A percentile compares a stretch with the other conserved stretches of the same genome.
Evolutionary conservation across 2,888 invertebrate species (phyloP).

Genomic region (Cerceris rybyensis): DNA sequence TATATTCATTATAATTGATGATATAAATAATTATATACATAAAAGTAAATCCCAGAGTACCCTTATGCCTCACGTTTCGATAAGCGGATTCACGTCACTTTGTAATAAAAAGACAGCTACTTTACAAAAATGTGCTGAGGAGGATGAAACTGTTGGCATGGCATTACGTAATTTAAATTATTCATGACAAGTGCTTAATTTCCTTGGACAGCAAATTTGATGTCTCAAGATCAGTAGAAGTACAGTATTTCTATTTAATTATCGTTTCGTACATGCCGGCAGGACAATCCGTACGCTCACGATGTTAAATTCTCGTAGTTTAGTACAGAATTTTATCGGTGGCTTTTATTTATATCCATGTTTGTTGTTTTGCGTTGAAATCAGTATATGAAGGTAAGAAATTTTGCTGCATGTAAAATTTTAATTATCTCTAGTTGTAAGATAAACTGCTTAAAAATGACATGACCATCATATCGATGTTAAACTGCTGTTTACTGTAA

Average conservation of each 20-base stretch:
- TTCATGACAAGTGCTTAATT: not conserved
- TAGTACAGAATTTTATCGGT: not conserved
- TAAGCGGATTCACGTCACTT: constrained; percentile 63
- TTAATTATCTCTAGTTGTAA: no score
- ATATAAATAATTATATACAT: constrained; percentile 82
- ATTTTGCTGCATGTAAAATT: no score
- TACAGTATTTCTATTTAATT: no score
- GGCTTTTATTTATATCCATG: not conserved
- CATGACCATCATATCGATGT: no score
- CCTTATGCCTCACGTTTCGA: constrained; percentile 64
- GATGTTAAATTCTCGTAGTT: constrained; percentile 28
- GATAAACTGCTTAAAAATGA: no score
- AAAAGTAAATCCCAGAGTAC: constrained; percentile 71
- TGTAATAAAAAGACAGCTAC: constrained; percentile 63
- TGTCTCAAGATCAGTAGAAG: not conserved
- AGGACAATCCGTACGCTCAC: constrained; percentile 47
- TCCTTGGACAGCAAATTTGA: not conserved
- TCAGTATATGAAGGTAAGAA: not conserved
- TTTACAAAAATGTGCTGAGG: constrained; percentile 54
- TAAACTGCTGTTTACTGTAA: no score
- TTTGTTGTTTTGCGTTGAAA: not conserved
- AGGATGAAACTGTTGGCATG: constrained; percentile 49
- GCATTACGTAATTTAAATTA: not conserved
- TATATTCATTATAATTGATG: constrained; percentile 88
- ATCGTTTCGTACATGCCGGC: constrained; percentile 35